Evolutionary conservation across 1,140 invertebrate genomes (phyloP).

Genomic region (Bathynomus jamesi): DNA sequence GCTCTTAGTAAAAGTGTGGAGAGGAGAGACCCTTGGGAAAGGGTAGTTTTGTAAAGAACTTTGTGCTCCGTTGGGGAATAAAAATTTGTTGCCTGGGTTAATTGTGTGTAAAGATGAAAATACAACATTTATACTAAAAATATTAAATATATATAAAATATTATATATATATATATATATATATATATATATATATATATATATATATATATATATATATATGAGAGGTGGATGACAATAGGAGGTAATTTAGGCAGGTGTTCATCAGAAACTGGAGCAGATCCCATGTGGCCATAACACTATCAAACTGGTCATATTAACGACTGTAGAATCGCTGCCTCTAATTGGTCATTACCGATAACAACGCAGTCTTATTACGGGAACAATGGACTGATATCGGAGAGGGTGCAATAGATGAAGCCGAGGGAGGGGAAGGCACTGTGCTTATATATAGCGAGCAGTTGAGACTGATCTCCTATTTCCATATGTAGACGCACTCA

Average conservation of each 20-base stretch:
- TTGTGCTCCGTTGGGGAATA: not conserved
- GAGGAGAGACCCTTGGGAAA: not conserved
- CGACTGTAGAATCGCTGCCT: not conserved
- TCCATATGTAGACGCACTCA: not conserved
- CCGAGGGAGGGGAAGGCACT: not conserved
- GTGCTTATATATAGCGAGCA: not conserved
- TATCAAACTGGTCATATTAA: not conserved
- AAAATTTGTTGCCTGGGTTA: not conserved
- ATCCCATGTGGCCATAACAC: not conserved
- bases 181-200: conserved; percentile 8
- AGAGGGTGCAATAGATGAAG: not conserved
- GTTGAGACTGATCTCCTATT: not conserved
- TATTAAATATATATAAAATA: conserved; percentile 11
- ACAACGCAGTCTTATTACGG: not conserved
- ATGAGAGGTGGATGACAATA: too few relatives aligned
- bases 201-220: conserved; percentile 10
- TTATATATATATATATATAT: conserved; percentile 20
- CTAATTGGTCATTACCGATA: not conserved
- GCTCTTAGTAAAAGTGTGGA: not conserved
- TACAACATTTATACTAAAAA: too few relatives aligned
- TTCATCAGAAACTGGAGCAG: not conserved
- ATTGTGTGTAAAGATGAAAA: not conserved
- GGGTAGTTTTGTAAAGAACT: not conserved
- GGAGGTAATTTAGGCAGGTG: too few relatives aligned
- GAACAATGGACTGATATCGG: not conserved